A percentile compares a stretch with the other conserved stretches of the same genome.
phyloP scores from a whole-genome alignment of 2,888 invertebrate species.

The Scotopteryx bipunctaria region DNA sequence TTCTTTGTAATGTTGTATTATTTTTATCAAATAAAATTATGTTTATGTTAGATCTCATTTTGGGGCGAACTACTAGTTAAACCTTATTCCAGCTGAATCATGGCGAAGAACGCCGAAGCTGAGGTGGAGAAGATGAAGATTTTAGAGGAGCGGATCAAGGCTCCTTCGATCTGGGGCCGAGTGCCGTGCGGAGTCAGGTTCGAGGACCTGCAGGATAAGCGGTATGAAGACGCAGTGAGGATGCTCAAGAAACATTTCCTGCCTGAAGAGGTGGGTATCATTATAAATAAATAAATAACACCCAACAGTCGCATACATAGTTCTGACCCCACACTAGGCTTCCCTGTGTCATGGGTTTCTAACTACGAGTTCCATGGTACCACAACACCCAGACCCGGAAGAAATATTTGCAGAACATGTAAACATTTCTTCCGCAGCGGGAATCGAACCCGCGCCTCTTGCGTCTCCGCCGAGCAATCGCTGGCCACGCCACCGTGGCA shows the following conservation, averaged over 20 bases:
- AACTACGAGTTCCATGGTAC: no score
- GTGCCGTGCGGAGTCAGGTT: slow-evolving; percentile 68
- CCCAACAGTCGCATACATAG: no score
- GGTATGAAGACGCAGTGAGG: slow-evolving; percentile 69
- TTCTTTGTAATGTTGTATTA: no score
- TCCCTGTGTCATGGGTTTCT: not conserved
- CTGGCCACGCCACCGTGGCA: no score
- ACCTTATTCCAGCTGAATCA: slow-evolving; percentile 35
- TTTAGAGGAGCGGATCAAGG: slow-evolving; percentile 73
- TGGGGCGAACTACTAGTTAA: not conserved
- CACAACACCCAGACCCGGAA: no score
- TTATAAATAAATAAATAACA: not conserved
- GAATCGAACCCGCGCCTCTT: no score
- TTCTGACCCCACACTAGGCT: no score
- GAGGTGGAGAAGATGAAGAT: slow-evolving; percentile 69
- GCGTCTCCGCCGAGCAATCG: no score
- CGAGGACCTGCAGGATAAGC: slow-evolving; percentile 73
- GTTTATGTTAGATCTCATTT: not conserved
- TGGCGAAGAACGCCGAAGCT: slow-evolving; percentile 63
- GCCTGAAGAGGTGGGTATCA: slow-evolving; percentile 61
- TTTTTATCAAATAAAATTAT: no score
- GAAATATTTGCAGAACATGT: no score
- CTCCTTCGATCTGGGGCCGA: slow-evolving; percentile 75
- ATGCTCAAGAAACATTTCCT: slow-evolving; percentile 72
- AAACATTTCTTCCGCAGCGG: no score